These are phyloP conservation scores for Calameuta idolon DNA, from an alignment of 2,888 invertebrate genomes.

Conservation along the genomic window DNA sequence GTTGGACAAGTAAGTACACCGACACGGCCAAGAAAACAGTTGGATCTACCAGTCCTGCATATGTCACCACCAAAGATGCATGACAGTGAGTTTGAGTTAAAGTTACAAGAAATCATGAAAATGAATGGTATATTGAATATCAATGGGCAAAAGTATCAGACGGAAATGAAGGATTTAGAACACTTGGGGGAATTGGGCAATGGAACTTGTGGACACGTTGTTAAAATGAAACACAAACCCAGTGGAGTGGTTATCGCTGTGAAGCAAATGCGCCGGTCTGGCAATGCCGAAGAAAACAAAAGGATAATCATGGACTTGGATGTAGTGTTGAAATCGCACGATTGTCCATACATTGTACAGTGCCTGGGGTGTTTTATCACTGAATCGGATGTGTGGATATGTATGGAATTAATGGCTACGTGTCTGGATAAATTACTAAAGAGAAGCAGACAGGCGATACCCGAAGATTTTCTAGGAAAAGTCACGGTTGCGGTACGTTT, in stretches of 20 bases:
- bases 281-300: conserved; percentile 97
- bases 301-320: conserved; percentile 99
- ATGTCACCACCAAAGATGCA: conserved; percentile 76
- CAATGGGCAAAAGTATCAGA: conserved; percentile 81
- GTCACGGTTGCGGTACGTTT: conserved; percentile 92
- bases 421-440: conserved; percentile 98
- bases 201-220: conserved; percentile 98
- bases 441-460: conserved; percentile 87
- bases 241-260: conserved; percentile 92
- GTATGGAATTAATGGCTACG: conserved; percentile 99
- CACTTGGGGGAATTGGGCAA: conserved; percentile 90
- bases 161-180: conserved; percentile 85
- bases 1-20: conserved; percentile 70
- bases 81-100: conserved; percentile 77
- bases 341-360: conserved; percentile 96
- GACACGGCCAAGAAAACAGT: conserved; percentile 68
- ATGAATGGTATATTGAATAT: conserved; percentile 91
- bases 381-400: conserved; percentile 98
- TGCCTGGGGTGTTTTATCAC: conserved; percentile 98
- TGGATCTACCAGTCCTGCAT: conserved; percentile 73
- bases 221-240: conserved; percentile 93
- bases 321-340: conserved; percentile 97
- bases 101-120: conserved; percentile 92
- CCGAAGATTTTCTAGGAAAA: conserved; percentile 96
- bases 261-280: conserved; percentile 98